Conservation (phyloP, 1,140 invertebrate species). For the Samia ricini region DNA sequence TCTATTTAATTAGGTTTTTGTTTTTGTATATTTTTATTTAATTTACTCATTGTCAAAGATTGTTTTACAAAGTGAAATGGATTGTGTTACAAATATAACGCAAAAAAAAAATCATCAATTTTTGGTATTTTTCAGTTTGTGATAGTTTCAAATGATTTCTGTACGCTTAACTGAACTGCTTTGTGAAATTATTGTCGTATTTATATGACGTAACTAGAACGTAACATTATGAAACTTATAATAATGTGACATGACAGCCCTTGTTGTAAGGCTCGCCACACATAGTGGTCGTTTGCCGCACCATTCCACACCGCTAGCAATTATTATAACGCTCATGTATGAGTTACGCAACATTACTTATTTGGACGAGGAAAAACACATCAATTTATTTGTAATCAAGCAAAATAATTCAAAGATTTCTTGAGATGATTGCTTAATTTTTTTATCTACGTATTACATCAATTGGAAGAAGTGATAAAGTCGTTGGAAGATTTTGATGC, state of each 20-base stretch:
- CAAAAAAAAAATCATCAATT: too few species aligned
- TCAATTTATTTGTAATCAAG: not conserved
- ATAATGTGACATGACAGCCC: conserved; percentile 15
- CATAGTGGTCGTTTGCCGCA: conserved; percentile 10
- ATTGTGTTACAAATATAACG: too few species aligned
- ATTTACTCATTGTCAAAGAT: too few species aligned
- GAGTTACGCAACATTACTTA: not conserved
- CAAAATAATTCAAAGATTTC: not conserved
- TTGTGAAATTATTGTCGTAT: too few species aligned
- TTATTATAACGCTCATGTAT: conserved; percentile 17
- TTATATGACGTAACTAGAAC: too few species aligned
- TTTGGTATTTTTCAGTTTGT: too few species aligned
- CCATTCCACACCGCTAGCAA: conserved; percentile 22
- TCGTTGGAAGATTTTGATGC: not conserved
- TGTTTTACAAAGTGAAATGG: too few species aligned
- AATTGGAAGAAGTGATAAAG: not conserved
- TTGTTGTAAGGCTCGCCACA: conserved; percentile 18
- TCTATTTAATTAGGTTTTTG: too few species aligned
- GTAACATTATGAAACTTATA: too few species aligned
- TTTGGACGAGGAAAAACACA: not conserved
- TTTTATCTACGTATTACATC: not conserved
- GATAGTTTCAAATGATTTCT: too few species aligned
- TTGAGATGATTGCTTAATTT: not conserved
- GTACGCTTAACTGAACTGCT: too few species aligned
- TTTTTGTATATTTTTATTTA: too few species aligned